Evolutionary conservation across 2,797 vertebrate genomes (phyloP).

Genomic region (Leucoraja ocellata): DNA sequence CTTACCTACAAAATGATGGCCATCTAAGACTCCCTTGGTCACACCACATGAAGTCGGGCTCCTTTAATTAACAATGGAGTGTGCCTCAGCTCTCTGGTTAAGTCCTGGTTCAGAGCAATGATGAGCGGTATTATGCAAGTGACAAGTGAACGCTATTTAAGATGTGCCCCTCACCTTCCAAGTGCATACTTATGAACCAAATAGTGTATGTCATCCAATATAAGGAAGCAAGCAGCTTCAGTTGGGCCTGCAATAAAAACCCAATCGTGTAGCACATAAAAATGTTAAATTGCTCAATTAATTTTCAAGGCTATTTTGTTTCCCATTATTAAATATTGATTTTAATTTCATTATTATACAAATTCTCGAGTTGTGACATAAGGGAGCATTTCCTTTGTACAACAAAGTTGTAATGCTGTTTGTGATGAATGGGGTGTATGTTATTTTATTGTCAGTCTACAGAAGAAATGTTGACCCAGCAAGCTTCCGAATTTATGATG

Average conservation of each 20-base stretch:
- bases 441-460: not conserved
- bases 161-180: too few relatives aligned
- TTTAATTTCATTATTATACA: not conserved
- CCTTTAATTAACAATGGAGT: too few relatives aligned
- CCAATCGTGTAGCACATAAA: not conserved
- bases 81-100: too few relatives aligned
- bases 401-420: not conserved
- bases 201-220: too few relatives aligned
- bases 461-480: not conserved
- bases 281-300: not conserved
- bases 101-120: too few relatives aligned
- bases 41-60: too few relatives aligned
- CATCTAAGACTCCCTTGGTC: too few relatives aligned
- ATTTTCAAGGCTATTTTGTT: not conserved
- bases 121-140: too few relatives aligned
- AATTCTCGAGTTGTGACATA: not conserved
- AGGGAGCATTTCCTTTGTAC: not conserved
- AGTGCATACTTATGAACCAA: too few relatives aligned
- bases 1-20: too few relatives aligned
- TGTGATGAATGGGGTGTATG: not conserved
- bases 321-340: conserved; percentile 1
- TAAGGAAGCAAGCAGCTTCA: too few relatives aligned
- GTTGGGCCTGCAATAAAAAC: not conserved
- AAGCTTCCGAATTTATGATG: not conserved
- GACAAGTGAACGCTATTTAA: too few relatives aligned